Evolutionary conservation across 2,797 vertebrate genomes (phyloP).

Genomic region (Poecilia gillii): DNA sequence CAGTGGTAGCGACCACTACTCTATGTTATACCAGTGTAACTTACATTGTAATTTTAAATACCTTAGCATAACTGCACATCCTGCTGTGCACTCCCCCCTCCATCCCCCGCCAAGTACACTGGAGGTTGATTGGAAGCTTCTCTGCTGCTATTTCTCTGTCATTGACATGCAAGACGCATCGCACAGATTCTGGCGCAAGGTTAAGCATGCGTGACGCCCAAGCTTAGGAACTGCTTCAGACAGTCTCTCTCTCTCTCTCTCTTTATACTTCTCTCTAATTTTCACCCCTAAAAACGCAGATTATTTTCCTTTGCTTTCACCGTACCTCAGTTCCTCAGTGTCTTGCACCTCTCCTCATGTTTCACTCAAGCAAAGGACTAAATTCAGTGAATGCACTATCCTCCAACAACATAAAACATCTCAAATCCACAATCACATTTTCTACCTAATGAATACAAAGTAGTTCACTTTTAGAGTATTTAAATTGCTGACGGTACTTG

Average conservation of each 20-base stretch:
- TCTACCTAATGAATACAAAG: constrained; percentile 19
- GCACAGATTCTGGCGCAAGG: constrained; percentile 78
- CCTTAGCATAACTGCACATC: constrained; percentile 40
- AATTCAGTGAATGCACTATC: constrained; percentile 28
- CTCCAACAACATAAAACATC: constrained; percentile 40
- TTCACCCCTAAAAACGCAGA: constrained; percentile 11
- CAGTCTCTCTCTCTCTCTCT: constrained; percentile 50
- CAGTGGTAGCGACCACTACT: constrained; percentile 8
- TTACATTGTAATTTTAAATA: constrained; percentile 29
- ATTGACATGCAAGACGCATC: constrained; percentile 84
- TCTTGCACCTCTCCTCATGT: constrained; percentile 36
- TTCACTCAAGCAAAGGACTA: constrained; percentile 49
- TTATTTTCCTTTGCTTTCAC: constrained; percentile 30
- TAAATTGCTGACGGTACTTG: constrained; percentile 40
- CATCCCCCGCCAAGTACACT: constrained; percentile 22
- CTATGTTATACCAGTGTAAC: constrained; percentile 14
- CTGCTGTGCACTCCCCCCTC: constrained; percentile 23
- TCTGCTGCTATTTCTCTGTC: constrained; percentile 79
- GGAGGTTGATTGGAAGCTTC: constrained; percentile 71
- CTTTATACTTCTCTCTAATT: constrained; percentile 29
- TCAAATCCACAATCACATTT: constrained; percentile 48
- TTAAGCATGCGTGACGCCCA: constrained; percentile 83
- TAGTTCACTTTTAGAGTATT: constrained; percentile 24
- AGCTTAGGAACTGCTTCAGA: constrained; percentile 78
- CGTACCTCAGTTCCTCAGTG: constrained; percentile 21